Conservation (phyloP, 2,113 vertebrate species). For the Odontophorus gujanensis region DNA sequence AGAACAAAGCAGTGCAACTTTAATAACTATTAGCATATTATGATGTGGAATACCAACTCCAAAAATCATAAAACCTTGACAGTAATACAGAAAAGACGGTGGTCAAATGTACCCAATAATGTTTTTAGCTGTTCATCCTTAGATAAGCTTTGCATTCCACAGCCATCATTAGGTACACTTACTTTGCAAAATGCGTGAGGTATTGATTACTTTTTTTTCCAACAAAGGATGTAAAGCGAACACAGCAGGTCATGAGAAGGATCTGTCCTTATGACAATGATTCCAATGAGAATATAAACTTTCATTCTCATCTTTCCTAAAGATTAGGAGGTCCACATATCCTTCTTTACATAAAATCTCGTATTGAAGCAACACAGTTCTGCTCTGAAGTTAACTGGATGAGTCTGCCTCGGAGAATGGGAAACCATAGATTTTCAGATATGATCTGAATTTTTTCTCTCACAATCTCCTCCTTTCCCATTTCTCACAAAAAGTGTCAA, state of each 20-base stretch:
- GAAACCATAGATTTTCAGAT: no score
- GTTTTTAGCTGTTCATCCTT: neutral
- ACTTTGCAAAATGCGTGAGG: slow-evolving; percentile 32
- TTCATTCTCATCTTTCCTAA: neutral
- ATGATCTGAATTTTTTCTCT: neutral
- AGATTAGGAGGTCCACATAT: neutral
- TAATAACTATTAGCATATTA: neutral
- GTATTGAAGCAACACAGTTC: no score
- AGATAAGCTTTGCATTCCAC: neutral
- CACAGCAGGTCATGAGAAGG: neutral
- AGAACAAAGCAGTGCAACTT: neutral
- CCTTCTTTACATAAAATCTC: neutral
- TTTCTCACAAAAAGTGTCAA: neutral
- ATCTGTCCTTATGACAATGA: neutral
- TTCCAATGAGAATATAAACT: neutral
- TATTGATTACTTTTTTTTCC: slow-evolving; percentile 39
- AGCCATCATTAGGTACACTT: neutral
- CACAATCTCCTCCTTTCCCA: neutral
- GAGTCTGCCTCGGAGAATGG: no score
- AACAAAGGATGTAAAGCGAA: slow-evolving; percentile 16
- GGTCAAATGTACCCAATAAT: neutral
- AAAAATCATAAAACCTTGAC: no score
- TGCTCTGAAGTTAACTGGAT: no score
- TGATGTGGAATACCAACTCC: no score
- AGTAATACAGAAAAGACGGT: neutral